phyloP scores from a whole-genome alignment of 2,797 vertebrate species.

The Gorsachius magnificus region DNA sequence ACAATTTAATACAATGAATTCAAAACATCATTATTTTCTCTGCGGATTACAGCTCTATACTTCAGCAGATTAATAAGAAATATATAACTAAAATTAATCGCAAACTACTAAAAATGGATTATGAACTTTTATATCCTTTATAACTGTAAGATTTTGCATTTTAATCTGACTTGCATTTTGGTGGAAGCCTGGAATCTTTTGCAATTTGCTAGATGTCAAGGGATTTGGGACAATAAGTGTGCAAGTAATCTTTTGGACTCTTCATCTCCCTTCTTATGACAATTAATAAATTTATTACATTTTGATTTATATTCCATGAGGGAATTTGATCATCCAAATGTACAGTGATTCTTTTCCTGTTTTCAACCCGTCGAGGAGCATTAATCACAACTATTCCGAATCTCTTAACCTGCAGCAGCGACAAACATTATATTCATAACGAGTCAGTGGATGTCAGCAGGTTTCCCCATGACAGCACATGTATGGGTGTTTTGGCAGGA shows the following conservation, averaged over 20 bases:
- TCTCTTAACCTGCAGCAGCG: neutral
- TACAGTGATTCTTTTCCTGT: neutral
- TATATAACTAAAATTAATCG: neutral
- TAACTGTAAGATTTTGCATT: neutral
- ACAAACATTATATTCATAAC: neutral
- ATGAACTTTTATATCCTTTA: neutral
- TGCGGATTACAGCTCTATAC: neutral
- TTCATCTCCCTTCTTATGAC: neutral
- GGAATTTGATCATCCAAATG: neutral
- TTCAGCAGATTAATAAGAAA: neutral
- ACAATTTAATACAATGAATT: neutral
- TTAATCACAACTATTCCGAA: neutral
- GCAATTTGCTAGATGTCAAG: neutral
- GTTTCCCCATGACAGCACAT: neutral
- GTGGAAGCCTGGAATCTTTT: neutral
- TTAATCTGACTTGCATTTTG: slow-evolving; percentile 2
- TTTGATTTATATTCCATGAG: neutral
- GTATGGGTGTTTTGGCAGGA: neutral
- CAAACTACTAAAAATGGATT: neutral
- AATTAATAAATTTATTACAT: neutral
- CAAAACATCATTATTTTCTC: neutral
- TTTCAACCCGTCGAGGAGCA: neutral
- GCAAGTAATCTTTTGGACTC: neutral
- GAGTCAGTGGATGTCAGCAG: neutral
- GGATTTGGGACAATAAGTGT: neutral